Evolutionary conservation across 2,113 vertebrate genomes (phyloP).

Genomic region (Alligator sinensis): DNA sequence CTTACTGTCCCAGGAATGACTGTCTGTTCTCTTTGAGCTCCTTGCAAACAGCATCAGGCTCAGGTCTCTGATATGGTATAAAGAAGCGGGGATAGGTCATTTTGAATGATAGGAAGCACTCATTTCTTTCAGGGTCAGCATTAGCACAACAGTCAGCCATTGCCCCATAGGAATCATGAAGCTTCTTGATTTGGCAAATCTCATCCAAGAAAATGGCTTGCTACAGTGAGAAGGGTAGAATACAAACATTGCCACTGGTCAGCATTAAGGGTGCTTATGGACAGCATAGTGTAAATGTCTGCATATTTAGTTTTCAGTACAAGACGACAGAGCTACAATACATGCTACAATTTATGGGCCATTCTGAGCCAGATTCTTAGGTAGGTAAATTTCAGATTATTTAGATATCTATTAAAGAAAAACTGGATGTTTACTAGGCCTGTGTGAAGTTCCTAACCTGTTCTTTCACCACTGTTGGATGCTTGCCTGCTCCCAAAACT

Average conservation of each 20-base stretch:
- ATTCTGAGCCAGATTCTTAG: no score
- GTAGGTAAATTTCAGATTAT: no score
- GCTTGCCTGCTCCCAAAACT: no score
- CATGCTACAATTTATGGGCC: no score
- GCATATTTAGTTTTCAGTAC: background rate
- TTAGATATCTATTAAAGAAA: no score
- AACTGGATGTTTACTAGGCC: no score
- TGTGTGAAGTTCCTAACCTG: no score
- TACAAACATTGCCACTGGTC: background rate
- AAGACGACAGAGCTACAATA: no score
- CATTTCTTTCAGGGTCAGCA: slow-evolving; percentile 56
- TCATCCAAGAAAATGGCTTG: slow-evolving; percentile 70
- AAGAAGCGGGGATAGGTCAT: slow-evolving; percentile 33
- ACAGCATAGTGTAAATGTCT: no score
- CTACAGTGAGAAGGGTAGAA: slow-evolving; percentile 12
- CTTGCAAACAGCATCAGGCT: slow-evolving; percentile 12
- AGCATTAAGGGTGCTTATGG: background rate
- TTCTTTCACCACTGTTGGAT: no score
- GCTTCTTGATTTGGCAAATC: slow-evolving; percentile 52
- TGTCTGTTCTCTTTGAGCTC: slow-evolving; percentile 40
- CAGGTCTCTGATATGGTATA: background rate
- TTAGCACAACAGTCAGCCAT: slow-evolving; percentile 75
- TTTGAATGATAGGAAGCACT: slow-evolving; percentile 76
- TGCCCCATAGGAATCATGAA: background rate
- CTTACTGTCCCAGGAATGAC: slow-evolving; percentile 64